A percentile compares a stretch with the other conserved stretches of the same genome.
Evolutionary conservation across 2,888 invertebrate genomes (phyloP).

Genomic region (Sialis lutaria): DNA sequence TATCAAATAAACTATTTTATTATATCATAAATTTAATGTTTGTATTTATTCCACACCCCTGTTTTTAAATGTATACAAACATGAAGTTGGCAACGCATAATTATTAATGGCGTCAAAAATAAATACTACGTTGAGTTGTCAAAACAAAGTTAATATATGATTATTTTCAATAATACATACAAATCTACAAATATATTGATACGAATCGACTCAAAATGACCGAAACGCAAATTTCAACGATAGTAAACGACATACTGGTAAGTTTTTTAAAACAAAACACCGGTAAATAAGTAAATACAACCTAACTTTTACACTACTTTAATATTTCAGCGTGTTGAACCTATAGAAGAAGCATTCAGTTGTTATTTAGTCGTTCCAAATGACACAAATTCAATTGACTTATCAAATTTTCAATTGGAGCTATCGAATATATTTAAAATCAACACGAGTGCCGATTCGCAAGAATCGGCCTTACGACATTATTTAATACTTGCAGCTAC

Average conservation of each 20-base stretch:
- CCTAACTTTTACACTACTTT: background rate
- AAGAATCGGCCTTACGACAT: conserved; percentile 57
- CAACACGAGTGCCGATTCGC: conserved; percentile 46
- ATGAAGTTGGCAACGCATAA: too few relatives aligned
- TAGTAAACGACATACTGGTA: conserved; percentile 39
- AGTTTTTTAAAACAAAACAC: conserved; percentile 1
- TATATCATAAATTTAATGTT: too few relatives aligned
- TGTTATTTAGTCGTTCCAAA: conserved; percentile 63
- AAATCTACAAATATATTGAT: background rate
- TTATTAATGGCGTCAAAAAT: too few relatives aligned
- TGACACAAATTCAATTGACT: conserved; percentile 49
- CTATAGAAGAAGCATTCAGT: conserved; percentile 78
- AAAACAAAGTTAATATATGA: too few relatives aligned
- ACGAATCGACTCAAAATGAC: conserved; percentile 26
- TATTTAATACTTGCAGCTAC: conserved; percentile 56
- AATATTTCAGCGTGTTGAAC: conserved; percentile 48
- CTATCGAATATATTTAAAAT: conserved; percentile 27
- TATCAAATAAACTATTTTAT: too few relatives aligned
- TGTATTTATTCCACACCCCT: too few relatives aligned
- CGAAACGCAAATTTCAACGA: conserved; percentile 42
- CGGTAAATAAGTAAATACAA: background rate
- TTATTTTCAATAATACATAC: too few relatives aligned
- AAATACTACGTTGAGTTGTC: too few relatives aligned
- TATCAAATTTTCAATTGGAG: conserved; percentile 47
- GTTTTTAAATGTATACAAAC: too few relatives aligned